Percentiles rank a stretch among this genome's conserved stretches.
phyloP scores from a whole-genome alignment of 2,113 vertebrate genomes.

The Zapus hudsonius region DNA sequence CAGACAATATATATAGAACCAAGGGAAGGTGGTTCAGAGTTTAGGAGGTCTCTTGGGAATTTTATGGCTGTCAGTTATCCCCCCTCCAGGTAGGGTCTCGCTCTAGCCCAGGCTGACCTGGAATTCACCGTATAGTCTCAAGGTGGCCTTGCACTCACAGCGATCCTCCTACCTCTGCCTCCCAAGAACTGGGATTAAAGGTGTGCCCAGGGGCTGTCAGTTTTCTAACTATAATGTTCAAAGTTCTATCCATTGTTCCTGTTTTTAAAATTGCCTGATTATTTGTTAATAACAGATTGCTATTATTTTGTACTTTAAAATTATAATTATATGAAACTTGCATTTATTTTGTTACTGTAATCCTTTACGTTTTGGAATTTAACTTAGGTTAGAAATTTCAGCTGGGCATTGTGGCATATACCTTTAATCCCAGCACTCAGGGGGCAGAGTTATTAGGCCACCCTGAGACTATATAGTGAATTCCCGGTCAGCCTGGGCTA shows the following conservation, averaged over 20 bases:
- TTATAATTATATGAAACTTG: not conserved
- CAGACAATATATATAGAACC: not conserved
- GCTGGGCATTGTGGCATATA: too few relatives aligned
- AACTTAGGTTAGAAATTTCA: slow-evolving; percentile 53
- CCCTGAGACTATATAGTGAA: too few relatives aligned
- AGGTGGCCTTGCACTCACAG: too few relatives aligned
- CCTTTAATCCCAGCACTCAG: too few relatives aligned
- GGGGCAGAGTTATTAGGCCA: too few relatives aligned
- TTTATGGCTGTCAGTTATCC: not conserved
- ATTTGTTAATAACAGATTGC: slow-evolving; percentile 11
- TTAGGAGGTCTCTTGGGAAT: not conserved
- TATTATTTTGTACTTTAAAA: not conserved
- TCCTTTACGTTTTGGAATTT: slow-evolving; percentile 37
- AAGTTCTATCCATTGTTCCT: not conserved
- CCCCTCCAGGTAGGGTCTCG: too few relatives aligned
- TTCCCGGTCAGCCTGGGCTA: too few relatives aligned
- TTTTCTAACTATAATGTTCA: not conserved
- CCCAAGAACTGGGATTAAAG: too few relatives aligned
- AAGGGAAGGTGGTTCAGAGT: not conserved
- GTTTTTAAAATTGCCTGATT: too few relatives aligned
- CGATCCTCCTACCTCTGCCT: too few relatives aligned
- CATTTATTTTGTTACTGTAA: slow-evolving; percentile 43
- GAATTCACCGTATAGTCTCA: too few relatives aligned
- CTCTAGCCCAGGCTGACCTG: too few relatives aligned
- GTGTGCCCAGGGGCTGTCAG: not conserved